Evolutionary conservation across 1,140 invertebrate species (phyloP).

Genomic region (Drosophila oshimai): DNA sequence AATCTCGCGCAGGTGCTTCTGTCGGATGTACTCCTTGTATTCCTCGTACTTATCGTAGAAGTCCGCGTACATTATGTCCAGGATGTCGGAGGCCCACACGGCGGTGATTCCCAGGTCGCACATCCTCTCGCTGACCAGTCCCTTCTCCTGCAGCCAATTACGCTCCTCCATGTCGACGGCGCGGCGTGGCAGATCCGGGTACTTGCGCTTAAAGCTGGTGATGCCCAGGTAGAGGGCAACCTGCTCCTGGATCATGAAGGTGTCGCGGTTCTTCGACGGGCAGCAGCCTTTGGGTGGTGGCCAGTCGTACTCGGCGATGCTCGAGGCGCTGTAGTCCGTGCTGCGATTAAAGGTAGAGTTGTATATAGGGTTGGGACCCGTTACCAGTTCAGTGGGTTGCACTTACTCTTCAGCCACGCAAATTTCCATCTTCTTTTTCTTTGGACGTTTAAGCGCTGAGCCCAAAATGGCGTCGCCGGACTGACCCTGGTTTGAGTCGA

Average conservation of each 20-base stretch:
- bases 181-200: slow-evolving; percentile 93
- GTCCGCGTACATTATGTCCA: slow-evolving; percentile 97
- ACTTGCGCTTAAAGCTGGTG: slow-evolving; percentile 97
- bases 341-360: slow-evolving; percentile 1
- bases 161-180: slow-evolving; percentile 94
- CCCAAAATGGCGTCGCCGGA: slow-evolving; percentile 55
- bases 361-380: background rate
- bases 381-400: too few species aligned
- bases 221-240: slow-evolving; percentile 95
- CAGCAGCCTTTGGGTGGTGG: slow-evolving; percentile 86
- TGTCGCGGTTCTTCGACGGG: slow-evolving; percentile 86
- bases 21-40: slow-evolving; percentile 91
- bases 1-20: slow-evolving; percentile 85
- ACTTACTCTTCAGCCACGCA: slow-evolving; percentile 86
- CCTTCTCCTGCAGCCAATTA: slow-evolving; percentile 92
- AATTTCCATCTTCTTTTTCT: slow-evolving; percentile 89
- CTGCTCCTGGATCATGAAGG: slow-evolving; percentile 93
- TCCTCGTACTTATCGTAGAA: slow-evolving; percentile 98
- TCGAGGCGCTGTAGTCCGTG: slow-evolving; percentile 91
- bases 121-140: slow-evolving; percentile 94
- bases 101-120: slow-evolving; percentile 97
- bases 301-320: slow-evolving; percentile 97
- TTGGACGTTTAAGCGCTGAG: slow-evolving; percentile 83
- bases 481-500: slow-evolving; percentile 70
- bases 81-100: slow-evolving; percentile 93